Conservation (phyloP, 2,797 vertebrate genomes). For the Halcyon smyrnensis region DNA sequence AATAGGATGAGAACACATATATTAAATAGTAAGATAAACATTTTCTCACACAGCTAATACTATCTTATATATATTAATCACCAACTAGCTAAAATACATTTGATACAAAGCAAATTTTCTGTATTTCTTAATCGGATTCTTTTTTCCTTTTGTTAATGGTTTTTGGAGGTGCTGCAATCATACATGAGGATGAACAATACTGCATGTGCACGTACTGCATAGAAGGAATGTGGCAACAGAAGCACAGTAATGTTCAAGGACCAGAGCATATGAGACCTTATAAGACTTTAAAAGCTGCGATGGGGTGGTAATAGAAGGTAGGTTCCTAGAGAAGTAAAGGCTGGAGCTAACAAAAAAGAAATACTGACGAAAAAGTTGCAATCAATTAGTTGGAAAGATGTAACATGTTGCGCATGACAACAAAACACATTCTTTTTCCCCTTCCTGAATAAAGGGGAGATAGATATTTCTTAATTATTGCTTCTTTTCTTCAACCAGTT, state of each 20-base stretch:
- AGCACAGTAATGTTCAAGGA: background rate
- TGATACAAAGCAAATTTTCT: background rate
- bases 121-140: background rate
- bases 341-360: background rate
- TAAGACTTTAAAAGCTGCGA: background rate
- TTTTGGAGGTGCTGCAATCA: background rate
- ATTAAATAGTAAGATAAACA: background rate
- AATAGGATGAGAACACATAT: background rate
- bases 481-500: background rate
- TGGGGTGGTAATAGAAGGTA: background rate
- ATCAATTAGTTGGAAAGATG: background rate
- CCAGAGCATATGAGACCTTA: background rate
- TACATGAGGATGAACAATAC: background rate
- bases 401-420: background rate
- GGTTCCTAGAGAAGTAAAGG: background rate
- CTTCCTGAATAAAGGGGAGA: background rate
- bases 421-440: background rate
- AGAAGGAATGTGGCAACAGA: background rate
- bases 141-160: rapidly evolving
- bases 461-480: background rate
- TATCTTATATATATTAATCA: background rate
- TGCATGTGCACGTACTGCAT: rapidly evolving
- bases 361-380: background rate
- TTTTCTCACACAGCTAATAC: background rate
- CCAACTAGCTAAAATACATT: background rate